Percentiles rank a stretch among this genome's conserved stretches.
Evolutionary conservation across 2,797 vertebrate genomes (phyloP).

Genomic region (Atherinosoma microstoma): DNA sequence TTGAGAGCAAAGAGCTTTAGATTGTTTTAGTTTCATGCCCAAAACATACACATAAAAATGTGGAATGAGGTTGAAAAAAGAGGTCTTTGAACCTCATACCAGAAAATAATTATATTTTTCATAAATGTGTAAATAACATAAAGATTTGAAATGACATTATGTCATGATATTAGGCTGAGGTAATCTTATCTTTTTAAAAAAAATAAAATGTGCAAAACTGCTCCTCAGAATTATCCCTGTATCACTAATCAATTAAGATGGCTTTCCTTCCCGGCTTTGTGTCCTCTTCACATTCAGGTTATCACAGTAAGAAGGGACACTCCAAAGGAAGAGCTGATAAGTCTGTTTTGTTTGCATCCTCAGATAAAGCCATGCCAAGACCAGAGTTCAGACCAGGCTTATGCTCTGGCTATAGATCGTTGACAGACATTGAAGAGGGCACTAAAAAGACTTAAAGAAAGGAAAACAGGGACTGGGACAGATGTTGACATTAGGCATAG

Average conservation of each 20-base stretch:
- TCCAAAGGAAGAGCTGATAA: constrained; percentile 80
- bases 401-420: constrained; percentile 56
- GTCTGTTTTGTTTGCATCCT: constrained; percentile 75
- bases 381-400: constrained; percentile 59
- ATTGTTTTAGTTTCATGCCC: background rate
- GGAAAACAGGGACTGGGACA: constrained; percentile 45
- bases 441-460: constrained; percentile 54
- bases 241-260: constrained; percentile 35
- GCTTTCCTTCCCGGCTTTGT: constrained; percentile 28
- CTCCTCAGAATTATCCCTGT: background rate
- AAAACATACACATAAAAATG: background rate
- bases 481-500: constrained; percentile 52
- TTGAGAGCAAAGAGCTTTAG: background rate
- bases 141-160: too few species aligned
- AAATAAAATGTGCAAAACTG: background rate
- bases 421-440: constrained; percentile 74
- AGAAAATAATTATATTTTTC: too few species aligned
- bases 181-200: background rate
- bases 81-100: background rate
- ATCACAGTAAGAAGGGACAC: constrained; percentile 59
- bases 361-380: constrained; percentile 70
- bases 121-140: too few species aligned
- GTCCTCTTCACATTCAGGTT: constrained; percentile 54
- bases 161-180: background rate
- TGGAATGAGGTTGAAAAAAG: background rate